phyloP scores from a whole-genome alignment of 2,797 vertebrate genomes.

The Molossus molossus region DNA sequence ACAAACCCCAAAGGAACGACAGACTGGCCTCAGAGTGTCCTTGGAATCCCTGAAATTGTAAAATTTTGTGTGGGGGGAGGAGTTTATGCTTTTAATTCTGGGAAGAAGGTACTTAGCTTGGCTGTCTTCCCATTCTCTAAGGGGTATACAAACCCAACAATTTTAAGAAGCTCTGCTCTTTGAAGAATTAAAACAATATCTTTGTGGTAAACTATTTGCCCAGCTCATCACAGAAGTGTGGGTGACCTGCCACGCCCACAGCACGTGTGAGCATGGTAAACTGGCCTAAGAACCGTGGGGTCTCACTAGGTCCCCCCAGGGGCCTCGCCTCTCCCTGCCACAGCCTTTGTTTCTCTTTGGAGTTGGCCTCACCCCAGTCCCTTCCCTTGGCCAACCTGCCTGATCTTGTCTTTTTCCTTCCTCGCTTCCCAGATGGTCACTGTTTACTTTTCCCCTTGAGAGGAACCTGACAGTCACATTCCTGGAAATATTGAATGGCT shows the following conservation, averaged over 20 bases:
- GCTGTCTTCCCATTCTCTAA: neutral
- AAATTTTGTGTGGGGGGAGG: neutral
- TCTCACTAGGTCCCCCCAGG: neutral
- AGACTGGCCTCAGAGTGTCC: neutral
- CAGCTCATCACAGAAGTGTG: neutral
- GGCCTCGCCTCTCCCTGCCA: neutral
- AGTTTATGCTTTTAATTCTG: neutral
- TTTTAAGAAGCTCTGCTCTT: neutral
- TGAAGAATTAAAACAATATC: neutral
- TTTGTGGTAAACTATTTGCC: neutral
- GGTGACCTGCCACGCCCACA: neutral
- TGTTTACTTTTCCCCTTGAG: neutral
- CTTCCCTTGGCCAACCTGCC: neutral
- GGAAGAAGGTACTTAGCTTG: neutral
- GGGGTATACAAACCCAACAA: neutral
- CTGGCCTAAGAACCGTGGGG: neutral
- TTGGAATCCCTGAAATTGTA: neutral
- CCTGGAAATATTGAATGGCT: slow-evolving; percentile 12
- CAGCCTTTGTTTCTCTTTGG: neutral
- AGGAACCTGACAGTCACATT: neutral
- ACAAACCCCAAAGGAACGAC: neutral
- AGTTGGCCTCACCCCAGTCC: neutral
- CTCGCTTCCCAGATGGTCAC: neutral
- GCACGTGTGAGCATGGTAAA: fast-evolving
- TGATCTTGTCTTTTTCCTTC: neutral